These are phyloP conservation scores for Anolis apletophallus DNA, from an alignment of 2,797 vertebrate species.

Conservation along the genomic window DNA sequence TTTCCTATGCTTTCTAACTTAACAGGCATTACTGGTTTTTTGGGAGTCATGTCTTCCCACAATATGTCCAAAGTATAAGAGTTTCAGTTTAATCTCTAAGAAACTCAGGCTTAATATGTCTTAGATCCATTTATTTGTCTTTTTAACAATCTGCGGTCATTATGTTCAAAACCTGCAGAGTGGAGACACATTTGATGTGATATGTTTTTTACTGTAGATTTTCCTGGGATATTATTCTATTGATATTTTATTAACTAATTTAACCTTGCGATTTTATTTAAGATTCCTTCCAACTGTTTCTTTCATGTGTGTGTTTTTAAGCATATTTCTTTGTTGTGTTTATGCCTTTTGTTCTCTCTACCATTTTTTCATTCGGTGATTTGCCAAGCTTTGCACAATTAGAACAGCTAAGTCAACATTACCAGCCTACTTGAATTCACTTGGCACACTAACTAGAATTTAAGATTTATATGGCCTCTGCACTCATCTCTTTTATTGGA, in stretches of 20 bases:
- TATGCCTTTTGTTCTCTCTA: slow-evolving; percentile 60
- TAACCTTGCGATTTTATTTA: slow-evolving; percentile 30
- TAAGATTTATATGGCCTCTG: slow-evolving; percentile 35
- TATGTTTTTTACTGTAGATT: neutral
- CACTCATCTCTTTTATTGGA: slow-evolving; percentile 31
- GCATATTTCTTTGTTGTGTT: slow-evolving; percentile 28
- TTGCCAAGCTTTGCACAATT: slow-evolving; percentile 59
- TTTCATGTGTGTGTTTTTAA: slow-evolving; percentile 27
- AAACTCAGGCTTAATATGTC: no score
- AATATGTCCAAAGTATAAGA: no score
- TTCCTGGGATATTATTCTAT: slow-evolving; percentile 3
- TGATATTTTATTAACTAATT: slow-evolving; percentile 29
- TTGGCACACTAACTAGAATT: slow-evolving; percentile 58
- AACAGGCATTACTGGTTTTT: no score
- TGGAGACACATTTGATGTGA: slow-evolving; percentile 8
- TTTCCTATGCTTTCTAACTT: no score
- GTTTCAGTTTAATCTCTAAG: no score
- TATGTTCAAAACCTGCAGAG: neutral
- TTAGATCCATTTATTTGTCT: no score
- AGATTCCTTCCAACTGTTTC: slow-evolving; percentile 48
- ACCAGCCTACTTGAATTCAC: slow-evolving; percentile 58
- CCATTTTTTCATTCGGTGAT: slow-evolving; percentile 55
- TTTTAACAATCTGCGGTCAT: no score
- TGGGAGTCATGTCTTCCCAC: no score
- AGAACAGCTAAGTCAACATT: slow-evolving; percentile 69